A percentile compares a stretch with the other conserved stretches of the same genome.
Conservation (phyloP, 2,888 invertebrate genomes). For the Caprella mutica region DNA sequence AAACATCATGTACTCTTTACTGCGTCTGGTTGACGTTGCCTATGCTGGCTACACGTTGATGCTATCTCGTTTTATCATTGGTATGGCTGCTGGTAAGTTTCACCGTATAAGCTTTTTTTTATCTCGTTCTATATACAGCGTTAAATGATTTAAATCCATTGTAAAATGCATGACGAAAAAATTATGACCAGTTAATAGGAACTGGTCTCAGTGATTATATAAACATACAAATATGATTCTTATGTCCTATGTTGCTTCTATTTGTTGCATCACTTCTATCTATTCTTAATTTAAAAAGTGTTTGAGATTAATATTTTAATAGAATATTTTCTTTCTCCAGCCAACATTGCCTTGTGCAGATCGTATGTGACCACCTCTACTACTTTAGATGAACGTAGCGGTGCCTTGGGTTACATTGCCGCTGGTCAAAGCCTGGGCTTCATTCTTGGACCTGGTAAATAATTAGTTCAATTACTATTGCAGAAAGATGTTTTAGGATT, state of each 20-base stretch:
- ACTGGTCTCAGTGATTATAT: not conserved
- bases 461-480: not conserved
- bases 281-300: too few relatives aligned
- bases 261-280: too few relatives aligned
- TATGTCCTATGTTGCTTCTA: too few relatives aligned
- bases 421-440: slow-evolving; percentile 77
- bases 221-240: not conserved
- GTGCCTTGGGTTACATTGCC: slow-evolving; percentile 70
- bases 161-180: not conserved
- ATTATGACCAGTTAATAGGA: not conserved
- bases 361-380: slow-evolving; percentile 77
- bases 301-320: too few relatives aligned
- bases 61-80: slow-evolving; percentile 65
- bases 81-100: slow-evolving; percentile 61
- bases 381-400: slow-evolving; percentile 62
- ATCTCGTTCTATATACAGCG: not conserved
- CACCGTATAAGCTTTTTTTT: too few relatives aligned
- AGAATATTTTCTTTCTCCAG: too few relatives aligned
- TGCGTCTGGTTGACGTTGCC: slow-evolving; percentile 39
- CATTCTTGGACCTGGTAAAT: slow-evolving; percentile 59
- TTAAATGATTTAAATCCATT: not conserved
- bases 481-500: not conserved
- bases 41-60: slow-evolving; percentile 45
- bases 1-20: slow-evolving; percentile 60
- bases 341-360: slow-evolving; percentile 70